Percentiles rank a stretch among this genome's conserved stretches.
Evolutionary conservation across 2,113 vertebrate species (phyloP).

Genomic region (Cervus canadensis): DNA sequence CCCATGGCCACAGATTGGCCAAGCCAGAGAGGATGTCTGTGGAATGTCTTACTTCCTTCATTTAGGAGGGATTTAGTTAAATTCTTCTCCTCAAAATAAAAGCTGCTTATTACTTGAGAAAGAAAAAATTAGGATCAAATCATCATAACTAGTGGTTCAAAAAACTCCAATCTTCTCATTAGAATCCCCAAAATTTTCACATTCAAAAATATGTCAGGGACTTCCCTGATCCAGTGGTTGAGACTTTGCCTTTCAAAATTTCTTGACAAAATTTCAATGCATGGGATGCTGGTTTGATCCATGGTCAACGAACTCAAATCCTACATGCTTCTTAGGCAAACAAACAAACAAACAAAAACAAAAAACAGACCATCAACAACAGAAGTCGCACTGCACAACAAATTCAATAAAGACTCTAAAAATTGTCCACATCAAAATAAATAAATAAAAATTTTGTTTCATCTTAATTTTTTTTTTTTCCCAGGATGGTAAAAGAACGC

Average conservation of each 20-base stretch:
- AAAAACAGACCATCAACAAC: not conserved
- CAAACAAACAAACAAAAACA: not conserved
- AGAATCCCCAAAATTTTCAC: not conserved
- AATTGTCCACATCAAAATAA: not conserved
- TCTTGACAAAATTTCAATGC: not conserved
- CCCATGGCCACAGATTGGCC: fast-evolving
- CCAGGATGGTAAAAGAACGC: not conserved
- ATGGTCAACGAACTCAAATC: not conserved
- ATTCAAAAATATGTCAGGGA: not conserved
- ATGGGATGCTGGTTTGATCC: not conserved
- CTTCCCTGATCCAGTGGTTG: not conserved
- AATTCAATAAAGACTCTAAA: not conserved
- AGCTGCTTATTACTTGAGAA: not conserved
- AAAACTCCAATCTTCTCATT: not conserved
- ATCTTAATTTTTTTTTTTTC: not conserved
- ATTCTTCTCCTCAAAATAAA: not conserved
- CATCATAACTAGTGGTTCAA: not conserved
- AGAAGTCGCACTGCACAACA: not conserved
- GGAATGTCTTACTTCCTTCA: not conserved
- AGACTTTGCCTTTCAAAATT: not conserved
- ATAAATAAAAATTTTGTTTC: not conserved
- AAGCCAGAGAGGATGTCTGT: not conserved
- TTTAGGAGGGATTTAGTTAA: not conserved
- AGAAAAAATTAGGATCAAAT: not conserved
- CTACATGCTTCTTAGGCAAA: not conserved